phyloP scores from a whole-genome alignment of 2,113 vertebrate genomes.

The Triplophysa rosa region DNA sequence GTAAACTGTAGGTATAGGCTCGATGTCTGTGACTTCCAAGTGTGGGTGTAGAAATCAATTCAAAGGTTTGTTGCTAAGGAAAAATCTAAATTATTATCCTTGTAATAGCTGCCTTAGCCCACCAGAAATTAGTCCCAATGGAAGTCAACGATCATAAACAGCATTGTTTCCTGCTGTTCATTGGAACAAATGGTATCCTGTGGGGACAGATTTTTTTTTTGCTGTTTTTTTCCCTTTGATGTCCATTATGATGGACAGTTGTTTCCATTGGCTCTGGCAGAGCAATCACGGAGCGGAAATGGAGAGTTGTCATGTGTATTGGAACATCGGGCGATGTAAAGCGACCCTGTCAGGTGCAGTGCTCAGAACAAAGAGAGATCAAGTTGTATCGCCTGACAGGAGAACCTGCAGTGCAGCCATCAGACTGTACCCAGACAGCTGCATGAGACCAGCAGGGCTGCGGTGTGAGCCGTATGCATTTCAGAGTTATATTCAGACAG shows the following conservation, averaged over 20 bases:
- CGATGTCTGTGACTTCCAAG: neutral
- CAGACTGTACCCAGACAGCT: neutral
- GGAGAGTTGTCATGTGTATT: constrained; percentile 33
- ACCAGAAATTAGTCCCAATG: constrained; percentile 16
- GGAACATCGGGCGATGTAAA: constrained; percentile 1
- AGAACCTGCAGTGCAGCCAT: neutral
- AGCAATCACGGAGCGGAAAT: constrained; percentile 40
- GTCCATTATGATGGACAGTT: constrained; percentile 44
- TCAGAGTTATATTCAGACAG: neutral
- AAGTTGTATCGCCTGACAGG: constrained; percentile 4
- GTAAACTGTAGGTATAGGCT: neutral
- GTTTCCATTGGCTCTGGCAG: constrained; percentile 30
- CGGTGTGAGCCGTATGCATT: no score
- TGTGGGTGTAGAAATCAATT: constrained; percentile 12
- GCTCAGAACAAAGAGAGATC: constrained; percentile 14
- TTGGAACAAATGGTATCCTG: neutral
- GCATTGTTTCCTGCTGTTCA: neutral
- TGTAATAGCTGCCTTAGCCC: constrained; percentile 4
- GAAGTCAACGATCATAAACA: neutral
- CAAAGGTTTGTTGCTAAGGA: neutral
- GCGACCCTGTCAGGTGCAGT: constrained; percentile 42
- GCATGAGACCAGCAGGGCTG: neutral
- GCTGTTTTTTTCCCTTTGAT: constrained; percentile 32
- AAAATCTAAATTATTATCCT: constrained; percentile 25
- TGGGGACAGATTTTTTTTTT: constrained; percentile 16